Percentiles rank a stretch among this genome's conserved stretches.
Evolutionary conservation across 2,888 invertebrate genomes (phyloP).

Genomic region (Apamea epomidion): DNA sequence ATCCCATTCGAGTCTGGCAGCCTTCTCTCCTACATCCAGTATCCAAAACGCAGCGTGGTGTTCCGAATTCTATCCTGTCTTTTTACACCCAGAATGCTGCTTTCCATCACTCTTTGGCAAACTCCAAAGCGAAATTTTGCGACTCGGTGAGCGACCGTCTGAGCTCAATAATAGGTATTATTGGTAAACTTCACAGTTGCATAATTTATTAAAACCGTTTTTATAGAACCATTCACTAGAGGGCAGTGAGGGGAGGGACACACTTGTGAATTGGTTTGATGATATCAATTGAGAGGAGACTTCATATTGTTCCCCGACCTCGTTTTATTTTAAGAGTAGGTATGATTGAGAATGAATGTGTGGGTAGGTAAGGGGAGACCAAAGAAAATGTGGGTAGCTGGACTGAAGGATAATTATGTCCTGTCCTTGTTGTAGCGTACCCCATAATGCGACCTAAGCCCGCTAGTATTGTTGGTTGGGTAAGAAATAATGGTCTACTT

Average conservation of each 20-base stretch:
- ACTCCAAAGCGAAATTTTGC: no score
- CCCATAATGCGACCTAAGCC: background rate
- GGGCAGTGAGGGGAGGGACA: background rate
- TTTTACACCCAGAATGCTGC: no score
- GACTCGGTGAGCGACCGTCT: no score
- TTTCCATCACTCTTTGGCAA: no score
- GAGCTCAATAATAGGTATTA: no score
- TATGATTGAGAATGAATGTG: background rate
- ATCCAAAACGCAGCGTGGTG: no score
- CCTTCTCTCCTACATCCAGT: no score
- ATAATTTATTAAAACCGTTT: no score
- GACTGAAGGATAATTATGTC: background rate
- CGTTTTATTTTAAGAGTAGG: background rate
- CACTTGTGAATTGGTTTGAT: slow-evolving; percentile 8
- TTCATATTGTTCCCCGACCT: background rate
- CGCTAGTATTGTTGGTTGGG: background rate
- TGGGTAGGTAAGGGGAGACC: background rate
- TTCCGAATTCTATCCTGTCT: no score
- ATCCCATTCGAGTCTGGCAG: background rate
- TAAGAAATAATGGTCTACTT: background rate
- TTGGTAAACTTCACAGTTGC: no score
- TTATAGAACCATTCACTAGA: background rate
- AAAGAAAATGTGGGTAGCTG: no score
- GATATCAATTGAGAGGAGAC: slow-evolving; percentile 5
- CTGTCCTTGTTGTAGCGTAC: background rate